Base-by-base conservation (phyloP, 2,797 vertebrate genomes). In the Coregonus sp. region DNA sequence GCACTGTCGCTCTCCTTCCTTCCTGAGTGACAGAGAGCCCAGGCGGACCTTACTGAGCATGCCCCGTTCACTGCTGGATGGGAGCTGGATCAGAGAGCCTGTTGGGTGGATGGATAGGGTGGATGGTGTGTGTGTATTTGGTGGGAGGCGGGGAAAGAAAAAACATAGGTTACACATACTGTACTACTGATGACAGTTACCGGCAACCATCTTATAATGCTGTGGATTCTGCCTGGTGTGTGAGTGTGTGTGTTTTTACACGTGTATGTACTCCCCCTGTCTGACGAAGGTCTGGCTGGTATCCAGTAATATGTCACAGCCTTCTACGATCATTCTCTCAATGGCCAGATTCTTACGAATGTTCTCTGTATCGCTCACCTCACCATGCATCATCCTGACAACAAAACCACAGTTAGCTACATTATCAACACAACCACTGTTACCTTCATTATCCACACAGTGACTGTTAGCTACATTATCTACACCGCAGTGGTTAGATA, bases 291-390 rank as follows among this genome's bases (percentile, higher is more conserved):
- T 98, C 80, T 99, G 97, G 76, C 97, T 98, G 33, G 97, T 97
- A 70, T 98, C 97, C 70, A 99, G 78, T 82, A 99, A 86, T 80
- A 99, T 97, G 91, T 99, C 97, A 71, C 97, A 99, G 74, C 97
- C 97, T 79, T 99, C 97, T 0, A 98, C 97, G 7, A 99, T 99
- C 89, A 96, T 98, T 89, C 97, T 92, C 85, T 98, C 97, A 37
- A 98, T 98, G 85, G 97, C 96, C 51, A 98, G 94, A 78, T 98
- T 99, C 92, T 99, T 98, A 52, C 97, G 88, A 86, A 99, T 99
- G 91, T 99, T 99, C 86, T 99, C 97, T 0, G 97, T 99, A 92
- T 98, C 97, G 0, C 97, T 99, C 75, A 99, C 97, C 89, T 99
- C 97, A 33, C 98, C 97, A 0, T 99, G 97, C 96, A 99, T 98